These are phyloP conservation scores for Rhabdomys pumilio DNA, from an alignment of 2,797 vertebrate genomes.

Conservation along the genomic window DNA sequence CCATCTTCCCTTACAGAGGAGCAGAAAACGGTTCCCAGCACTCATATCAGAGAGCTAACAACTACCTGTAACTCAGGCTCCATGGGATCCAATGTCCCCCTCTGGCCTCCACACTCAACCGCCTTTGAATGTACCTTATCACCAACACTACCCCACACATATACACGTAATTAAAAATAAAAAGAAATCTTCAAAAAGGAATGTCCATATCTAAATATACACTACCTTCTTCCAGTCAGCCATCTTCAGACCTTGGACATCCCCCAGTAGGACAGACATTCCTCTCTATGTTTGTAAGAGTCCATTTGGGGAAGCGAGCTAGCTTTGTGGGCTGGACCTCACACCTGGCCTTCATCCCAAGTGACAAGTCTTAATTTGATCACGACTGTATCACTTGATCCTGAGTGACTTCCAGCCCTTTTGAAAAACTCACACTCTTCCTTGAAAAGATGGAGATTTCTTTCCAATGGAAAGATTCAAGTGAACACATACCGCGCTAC, in stretches of 20 bases:
- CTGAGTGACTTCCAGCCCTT: constrained; percentile 16
- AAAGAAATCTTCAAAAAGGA: neutral
- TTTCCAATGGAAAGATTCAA: constrained; percentile 4
- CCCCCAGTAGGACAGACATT: neutral
- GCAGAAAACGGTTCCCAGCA: neutral
- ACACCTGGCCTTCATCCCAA: constrained; percentile 12
- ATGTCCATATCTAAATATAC: neutral
- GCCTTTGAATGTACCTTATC: neutral
- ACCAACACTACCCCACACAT: too few species aligned
- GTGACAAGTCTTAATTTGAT: constrained; percentile 25
- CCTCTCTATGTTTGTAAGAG: constrained; percentile 10
- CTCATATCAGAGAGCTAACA: neutral
- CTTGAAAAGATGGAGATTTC: constrained; percentile 58
- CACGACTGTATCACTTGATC: neutral
- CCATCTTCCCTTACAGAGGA: neutral
- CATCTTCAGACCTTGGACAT: neutral
- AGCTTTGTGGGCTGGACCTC: neutral
- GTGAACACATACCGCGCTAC: neutral
- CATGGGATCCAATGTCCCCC: neutral
- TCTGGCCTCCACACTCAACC: neutral
- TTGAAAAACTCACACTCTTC: constrained; percentile 63
- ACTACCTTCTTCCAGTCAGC: neutral
- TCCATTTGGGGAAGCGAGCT: constrained; percentile 27
- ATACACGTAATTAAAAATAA: neutral
- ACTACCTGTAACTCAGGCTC: neutral